A percentile compares a stretch with the other conserved stretches of the same genome.
Conservation (phyloP, 30 jellyfish, hydroid and myxozoan genomes). For the Pseudorhiza aurosa region DNA sequence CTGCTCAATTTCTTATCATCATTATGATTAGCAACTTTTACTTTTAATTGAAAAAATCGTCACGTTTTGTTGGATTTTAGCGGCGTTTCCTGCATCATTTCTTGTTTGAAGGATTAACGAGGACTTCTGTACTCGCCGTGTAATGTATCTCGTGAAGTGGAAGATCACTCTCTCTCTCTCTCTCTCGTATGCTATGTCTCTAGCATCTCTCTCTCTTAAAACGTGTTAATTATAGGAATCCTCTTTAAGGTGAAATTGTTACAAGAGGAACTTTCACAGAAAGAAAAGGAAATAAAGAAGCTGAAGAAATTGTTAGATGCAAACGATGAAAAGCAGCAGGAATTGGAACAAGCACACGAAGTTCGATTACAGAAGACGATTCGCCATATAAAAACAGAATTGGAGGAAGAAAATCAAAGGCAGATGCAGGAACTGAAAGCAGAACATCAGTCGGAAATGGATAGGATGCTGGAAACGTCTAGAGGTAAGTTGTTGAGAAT, state of each 20-base stretch:
- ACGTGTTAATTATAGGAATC: no score
- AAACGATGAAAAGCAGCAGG: constrained; percentile 31
- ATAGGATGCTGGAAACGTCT: constrained; percentile 59
- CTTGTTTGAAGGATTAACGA: no score
- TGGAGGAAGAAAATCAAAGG: constrained; percentile 27
- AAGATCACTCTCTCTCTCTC: no score
- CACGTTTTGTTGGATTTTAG: no score
- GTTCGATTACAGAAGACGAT: constrained; percentile 46
- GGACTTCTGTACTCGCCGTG: no score
- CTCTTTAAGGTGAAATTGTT: not conserved
- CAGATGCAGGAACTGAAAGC: constrained; percentile 30
- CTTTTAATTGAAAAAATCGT: no score
- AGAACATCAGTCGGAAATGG: constrained; percentile 69
- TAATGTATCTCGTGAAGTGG: no score
- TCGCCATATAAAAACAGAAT: constrained; percentile 49
- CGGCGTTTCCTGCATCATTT: no score
- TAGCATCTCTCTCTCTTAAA: no score
- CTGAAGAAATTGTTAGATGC: constrained; percentile 14
- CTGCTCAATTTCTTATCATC: no score
- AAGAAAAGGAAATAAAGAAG: constrained; percentile 30
- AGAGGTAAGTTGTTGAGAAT: constrained; percentile 16
- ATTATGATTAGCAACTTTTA: no score
- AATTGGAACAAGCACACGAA: constrained; percentile 23
- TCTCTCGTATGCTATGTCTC: no score
- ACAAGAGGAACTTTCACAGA: constrained; percentile 21